Evolutionary conservation across 2,113 vertebrate genomes (phyloP).

Genomic region (Ceyx melanurus): DNA sequence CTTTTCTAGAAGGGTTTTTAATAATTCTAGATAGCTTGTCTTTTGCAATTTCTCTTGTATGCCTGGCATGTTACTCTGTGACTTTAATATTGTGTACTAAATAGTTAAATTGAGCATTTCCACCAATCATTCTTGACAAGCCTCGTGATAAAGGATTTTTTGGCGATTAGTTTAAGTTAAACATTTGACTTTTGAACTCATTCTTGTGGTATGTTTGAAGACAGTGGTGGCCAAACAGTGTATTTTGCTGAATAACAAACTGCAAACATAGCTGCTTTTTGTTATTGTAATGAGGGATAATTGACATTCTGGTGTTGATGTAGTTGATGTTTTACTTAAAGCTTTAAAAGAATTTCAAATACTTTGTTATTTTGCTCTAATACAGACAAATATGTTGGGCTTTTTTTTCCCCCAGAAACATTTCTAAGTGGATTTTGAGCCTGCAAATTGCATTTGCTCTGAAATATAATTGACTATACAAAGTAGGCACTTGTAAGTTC

Average conservation of each 20-base stretch:
- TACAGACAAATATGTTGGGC: not conserved
- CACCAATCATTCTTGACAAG: conserved; percentile 34
- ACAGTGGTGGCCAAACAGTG: conserved; percentile 11
- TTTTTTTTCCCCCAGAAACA: not conserved
- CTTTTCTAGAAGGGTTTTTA: not conserved
- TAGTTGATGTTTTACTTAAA: conserved; percentile 37
- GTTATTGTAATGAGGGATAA: conserved; percentile 49
- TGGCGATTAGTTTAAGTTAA: conserved; percentile 28
- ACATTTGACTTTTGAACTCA: conserved; percentile 61
- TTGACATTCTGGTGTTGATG: conserved; percentile 27
- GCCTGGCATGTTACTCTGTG: not conserved
- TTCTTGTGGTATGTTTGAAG: conserved; percentile 61
- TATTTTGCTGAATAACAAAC: conserved; percentile 38
- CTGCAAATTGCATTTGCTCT: not conserved
- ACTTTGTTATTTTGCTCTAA: conserved; percentile 20
- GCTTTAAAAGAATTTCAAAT: conserved; percentile 32
- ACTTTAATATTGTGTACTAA: not conserved
- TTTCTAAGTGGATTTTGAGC: conserved; percentile 30
- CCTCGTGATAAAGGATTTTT: conserved; percentile 43
- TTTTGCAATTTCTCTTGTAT: not conserved
- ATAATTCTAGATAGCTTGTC: not conserved
- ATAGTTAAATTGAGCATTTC: conserved; percentile 35
- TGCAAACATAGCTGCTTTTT: conserved; percentile 51
- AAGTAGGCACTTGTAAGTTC: not conserved
- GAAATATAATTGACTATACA: not conserved